Evolutionary conservation across 2,113 vertebrate species (phyloP).

Genomic region (Charadrius vociferus): DNA sequence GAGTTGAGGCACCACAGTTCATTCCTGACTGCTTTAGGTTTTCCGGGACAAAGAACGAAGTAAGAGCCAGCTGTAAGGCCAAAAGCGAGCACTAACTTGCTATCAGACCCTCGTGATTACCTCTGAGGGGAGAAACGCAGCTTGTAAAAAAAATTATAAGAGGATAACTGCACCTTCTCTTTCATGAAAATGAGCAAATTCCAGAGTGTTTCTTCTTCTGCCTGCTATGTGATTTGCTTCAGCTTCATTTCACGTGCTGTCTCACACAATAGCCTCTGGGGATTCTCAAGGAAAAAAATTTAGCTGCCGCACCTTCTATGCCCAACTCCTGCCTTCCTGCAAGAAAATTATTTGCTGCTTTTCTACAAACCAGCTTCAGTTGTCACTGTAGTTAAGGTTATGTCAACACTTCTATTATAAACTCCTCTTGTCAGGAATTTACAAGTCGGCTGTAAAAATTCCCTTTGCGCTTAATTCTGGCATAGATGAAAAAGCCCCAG

Average conservation of each 20-base stretch:
- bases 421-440: constrained; percentile 67
- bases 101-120: constrained; percentile 1
- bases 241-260: constrained; percentile 46
- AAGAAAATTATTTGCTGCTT: constrained; percentile 55
- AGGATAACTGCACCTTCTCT: constrained; percentile 34
- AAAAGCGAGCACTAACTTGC: constrained; percentile 35
- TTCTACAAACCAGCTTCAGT: constrained; percentile 47
- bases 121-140: constrained; percentile 11
- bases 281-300: constrained; percentile 42
- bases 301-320: constrained; percentile 47
- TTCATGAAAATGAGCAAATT: constrained; percentile 60
- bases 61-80: not conserved
- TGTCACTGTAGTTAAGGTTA: constrained; percentile 64
- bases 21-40: not conserved
- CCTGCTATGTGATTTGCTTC: constrained; percentile 31
- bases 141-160: constrained; percentile 23
- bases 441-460: constrained; percentile 62
- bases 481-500: constrained; percentile 18
- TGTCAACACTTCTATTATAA: constrained; percentile 69
- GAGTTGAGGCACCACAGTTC: not conserved
- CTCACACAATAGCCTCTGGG: constrained; percentile 46
- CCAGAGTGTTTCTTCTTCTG: constrained; percentile 46
- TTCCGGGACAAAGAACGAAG: not conserved
- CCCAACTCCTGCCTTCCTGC: constrained; percentile 27
- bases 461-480: constrained; percentile 55